Evolutionary conservation across 37 sponge, comb jelly and placozoan genomes (phyloP).

Genomic region (Aphrocallistes beatrix): DNA sequence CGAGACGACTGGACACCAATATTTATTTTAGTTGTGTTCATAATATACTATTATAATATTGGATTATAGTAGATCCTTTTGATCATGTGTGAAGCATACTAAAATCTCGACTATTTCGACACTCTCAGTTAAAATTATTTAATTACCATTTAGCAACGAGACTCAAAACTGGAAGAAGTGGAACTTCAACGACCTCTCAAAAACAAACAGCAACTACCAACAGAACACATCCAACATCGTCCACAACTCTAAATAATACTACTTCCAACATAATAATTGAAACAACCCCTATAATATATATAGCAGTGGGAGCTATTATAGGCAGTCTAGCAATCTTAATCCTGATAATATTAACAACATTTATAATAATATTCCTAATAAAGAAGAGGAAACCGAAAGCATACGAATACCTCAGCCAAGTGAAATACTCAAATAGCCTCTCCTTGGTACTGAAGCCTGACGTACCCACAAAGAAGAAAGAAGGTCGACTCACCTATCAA

Average conservation of each 20-base stretch:
- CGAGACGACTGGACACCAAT: no score
- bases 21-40: no score
- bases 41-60: no score
- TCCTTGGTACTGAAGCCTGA: neutral
- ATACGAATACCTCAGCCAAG: neutral
- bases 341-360: neutral
- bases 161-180: no score
- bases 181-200: no score
- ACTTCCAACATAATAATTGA: neutral
- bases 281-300: neutral
- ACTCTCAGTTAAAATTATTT: neutral
- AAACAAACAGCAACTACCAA: neutral
- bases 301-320: neutral
- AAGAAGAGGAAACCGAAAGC: neutral
- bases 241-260: neutral
- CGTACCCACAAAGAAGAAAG: neutral
- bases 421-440: constrained; percentile 3
- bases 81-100: no score
- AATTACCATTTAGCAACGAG: neutral
- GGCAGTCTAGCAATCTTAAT: neutral
- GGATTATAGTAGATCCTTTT: no score
- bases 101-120: no score
- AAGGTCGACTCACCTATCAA: neutral
- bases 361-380: neutral
- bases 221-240: neutral